Evolutionary conservation across 2,113 vertebrate genomes (phyloP), one percentile per base, ranked within the genome.

Genomic region (Rhinoptilus africanus): DNA sequence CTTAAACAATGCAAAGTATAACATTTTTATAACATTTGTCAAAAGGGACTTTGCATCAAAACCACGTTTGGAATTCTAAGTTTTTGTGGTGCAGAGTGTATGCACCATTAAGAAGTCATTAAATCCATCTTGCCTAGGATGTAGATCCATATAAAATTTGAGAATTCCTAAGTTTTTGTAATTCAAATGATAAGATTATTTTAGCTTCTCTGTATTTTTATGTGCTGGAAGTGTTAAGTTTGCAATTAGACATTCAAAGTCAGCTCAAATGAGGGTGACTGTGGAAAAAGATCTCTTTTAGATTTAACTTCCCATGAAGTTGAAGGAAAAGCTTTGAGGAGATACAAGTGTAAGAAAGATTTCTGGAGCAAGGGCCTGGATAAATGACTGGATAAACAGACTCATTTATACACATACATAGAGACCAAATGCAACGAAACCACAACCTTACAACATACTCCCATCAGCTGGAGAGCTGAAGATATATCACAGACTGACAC

Each of bases 181-280:
- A 59, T 91, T 94, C 20, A 71, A 48, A 77, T 51, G 0, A 35
- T 48, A 77, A 43, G 54, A 71, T 50, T 56, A 60, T 86, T 79
- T 92, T 71, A 67, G 13, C 11, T 76, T 69, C n/a, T 12, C 12
- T 73, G 34, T 54, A 32, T 37, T 85, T 77, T 85, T 35, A 41
- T 35, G 39, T 23, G 12, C 17, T 74, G 62, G 16, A 93, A 68
- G 10, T 27, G 28, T 50, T 63, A 66, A 12, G 21, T 37, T 90
- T 84, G 23, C 12, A 51, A 88, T 34, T 30, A 53, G 26, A 21
- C 50, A 56, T 66, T 90, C 63, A 66, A 54, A 96, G 53, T 15
- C 30, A 85, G 18, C n/a, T 66, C 0, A 0, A 59, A 28, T 28
- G 24, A 89, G 43, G 32, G 15, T 2, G 5, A 50, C 3, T 20